phyloP scores from a whole-genome alignment of 1,140 invertebrate species.

The Euwallacea fornicatus region DNA sequence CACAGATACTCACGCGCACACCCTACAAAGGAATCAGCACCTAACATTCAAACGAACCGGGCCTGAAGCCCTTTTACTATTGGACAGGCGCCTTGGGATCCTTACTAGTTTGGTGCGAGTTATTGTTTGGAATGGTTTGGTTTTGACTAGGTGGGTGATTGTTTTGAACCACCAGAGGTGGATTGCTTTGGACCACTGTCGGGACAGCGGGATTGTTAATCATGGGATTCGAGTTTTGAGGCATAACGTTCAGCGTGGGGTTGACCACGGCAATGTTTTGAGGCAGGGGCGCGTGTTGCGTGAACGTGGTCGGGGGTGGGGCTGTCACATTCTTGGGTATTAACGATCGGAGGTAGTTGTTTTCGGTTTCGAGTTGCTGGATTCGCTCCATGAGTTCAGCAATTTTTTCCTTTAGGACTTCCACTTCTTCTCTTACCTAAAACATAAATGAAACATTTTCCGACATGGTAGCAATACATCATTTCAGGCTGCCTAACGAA shows the following conservation, averaged over 20 bases:
- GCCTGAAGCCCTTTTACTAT: slow-evolving; percentile 6
- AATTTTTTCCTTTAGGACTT: slow-evolving; percentile 69
- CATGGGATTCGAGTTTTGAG: slow-evolving; percentile 16
- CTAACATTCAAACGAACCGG: slow-evolving; percentile 20
- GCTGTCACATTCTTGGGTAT: slow-evolving; percentile 45
- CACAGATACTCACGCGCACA: too few relatives aligned
- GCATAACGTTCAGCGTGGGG: slow-evolving; percentile 33
- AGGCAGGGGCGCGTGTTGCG: slow-evolving; percentile 4
- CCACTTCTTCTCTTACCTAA: slow-evolving; percentile 64
- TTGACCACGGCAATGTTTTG: slow-evolving; percentile 32
- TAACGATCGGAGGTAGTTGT: slow-evolving; percentile 55
- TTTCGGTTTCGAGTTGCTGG: slow-evolving; percentile 64
- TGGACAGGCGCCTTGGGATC: slow-evolving; percentile 1
- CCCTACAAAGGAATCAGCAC: too few relatives aligned
- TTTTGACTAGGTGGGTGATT: slow-evolving; percentile 16
- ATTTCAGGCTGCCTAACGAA: too few relatives aligned
- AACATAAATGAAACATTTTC: not conserved
- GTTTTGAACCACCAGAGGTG: not conserved
- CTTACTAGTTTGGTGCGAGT: slow-evolving; percentile 7
- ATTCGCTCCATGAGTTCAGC: slow-evolving; percentile 64
- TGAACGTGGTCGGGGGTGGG: slow-evolving; percentile 24
- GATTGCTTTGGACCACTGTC: not conserved
- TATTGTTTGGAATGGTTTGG: slow-evolving; percentile 23
- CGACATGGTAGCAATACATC: too few relatives aligned
- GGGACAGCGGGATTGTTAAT: not conserved